Evolutionary conservation across 1,140 invertebrate genomes (phyloP).

Genomic region (Olivierus martensii): DNA sequence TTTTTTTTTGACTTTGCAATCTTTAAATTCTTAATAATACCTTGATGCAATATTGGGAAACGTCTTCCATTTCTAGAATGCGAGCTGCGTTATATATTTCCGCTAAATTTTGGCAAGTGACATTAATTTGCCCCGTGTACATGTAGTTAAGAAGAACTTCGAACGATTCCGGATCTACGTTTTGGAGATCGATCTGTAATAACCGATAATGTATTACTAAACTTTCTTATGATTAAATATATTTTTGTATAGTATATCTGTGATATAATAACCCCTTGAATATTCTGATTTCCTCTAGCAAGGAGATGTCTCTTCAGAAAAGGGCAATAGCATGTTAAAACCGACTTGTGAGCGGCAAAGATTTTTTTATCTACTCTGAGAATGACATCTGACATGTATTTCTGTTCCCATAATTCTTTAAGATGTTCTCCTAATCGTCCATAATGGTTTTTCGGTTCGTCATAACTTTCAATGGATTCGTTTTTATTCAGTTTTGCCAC

Average conservation of each 20-base stretch:
- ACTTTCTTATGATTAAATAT: too few relatives aligned
- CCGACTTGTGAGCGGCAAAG: background rate
- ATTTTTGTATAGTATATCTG: background rate
- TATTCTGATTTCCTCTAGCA: background rate
- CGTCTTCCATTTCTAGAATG: constrained; percentile 9
- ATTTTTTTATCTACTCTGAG: background rate
- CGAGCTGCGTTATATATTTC: constrained; percentile 8
- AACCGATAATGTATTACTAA: too few relatives aligned
- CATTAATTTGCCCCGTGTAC: constrained; percentile 9
- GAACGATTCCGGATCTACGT: constrained; percentile 2
- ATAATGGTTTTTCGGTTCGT: background rate
- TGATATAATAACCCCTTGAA: background rate
- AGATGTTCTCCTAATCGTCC: background rate
- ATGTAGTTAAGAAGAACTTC: constrained; percentile 11
- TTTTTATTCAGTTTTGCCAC: too few relatives aligned
- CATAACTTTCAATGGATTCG: too few relatives aligned
- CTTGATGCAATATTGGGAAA: constrained; percentile 1
- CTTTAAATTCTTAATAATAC: too few relatives aligned
- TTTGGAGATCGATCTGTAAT: background rate
- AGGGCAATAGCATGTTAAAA: background rate
- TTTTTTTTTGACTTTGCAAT: too few relatives aligned
- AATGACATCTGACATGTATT: background rate
- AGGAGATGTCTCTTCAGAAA: background rate
- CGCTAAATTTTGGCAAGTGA: constrained; percentile 2
- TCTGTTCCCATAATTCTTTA: background rate